These are phyloP conservation scores for Agonum fuliginosum DNA, from an alignment of 2,888 invertebrate genomes.

Conservation along the genomic window DNA sequence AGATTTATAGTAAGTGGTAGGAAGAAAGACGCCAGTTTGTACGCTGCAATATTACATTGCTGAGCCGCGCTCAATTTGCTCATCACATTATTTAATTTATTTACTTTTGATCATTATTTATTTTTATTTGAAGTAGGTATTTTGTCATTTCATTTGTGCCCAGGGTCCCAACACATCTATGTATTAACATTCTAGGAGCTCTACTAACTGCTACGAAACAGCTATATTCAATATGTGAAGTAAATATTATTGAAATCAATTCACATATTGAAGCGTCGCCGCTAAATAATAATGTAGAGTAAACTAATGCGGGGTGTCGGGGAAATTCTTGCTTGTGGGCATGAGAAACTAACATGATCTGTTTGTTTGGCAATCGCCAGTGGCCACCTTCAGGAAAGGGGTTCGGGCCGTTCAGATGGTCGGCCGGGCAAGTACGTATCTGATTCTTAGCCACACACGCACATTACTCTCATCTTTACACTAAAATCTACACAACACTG, in stretches of 20 bases:
- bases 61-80: constrained; percentile 45
- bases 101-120: constrained; percentile 38
- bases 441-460: constrained; percentile 68
- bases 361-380: constrained; percentile 73
- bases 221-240: constrained; percentile 29
- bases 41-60: constrained; percentile 46
- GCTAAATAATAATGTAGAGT: constrained; percentile 26
- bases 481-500: constrained; percentile 27
- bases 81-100: constrained; percentile 40
- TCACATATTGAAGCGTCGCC: constrained; percentile 2
- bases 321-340: constrained; percentile 48
- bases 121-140: constrained; percentile 61
- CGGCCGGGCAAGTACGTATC: constrained; percentile 98
- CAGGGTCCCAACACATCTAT: constrained; percentile 61
- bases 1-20: constrained; percentile 46
- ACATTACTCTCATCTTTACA: constrained; percentile 64
- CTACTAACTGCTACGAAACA: constrained; percentile 35
- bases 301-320: constrained; percentile 24
- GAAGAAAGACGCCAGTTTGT: constrained; percentile 51
- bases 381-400: constrained; percentile 99
- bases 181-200: constrained; percentile 54
- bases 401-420: constrained; percentile 99
- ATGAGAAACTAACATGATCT: constrained; percentile 60
- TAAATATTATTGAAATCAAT: not conserved
- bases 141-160: constrained; percentile 60